A percentile compares a stretch with the other conserved stretches of the same genome.
These are phyloP conservation scores for Eudorcas thomsonii DNA, from an alignment of 2,113 vertebrate species.

Conservation along the genomic window DNA sequence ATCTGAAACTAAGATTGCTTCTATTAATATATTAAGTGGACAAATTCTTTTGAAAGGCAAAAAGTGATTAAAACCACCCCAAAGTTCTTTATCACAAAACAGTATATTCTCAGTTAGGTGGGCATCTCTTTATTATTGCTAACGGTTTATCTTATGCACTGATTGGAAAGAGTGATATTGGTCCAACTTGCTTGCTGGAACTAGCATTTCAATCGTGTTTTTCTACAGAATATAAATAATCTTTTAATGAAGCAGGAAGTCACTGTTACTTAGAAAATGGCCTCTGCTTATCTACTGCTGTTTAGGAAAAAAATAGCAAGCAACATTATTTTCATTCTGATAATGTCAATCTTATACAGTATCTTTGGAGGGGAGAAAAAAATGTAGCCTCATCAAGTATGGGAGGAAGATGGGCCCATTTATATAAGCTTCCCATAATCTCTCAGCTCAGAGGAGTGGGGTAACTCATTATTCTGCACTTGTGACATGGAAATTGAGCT, in stretches of 20 bases:
- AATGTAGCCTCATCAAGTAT: background rate
- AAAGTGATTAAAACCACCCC: constrained; percentile 11
- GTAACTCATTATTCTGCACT: background rate
- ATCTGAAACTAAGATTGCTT: background rate
- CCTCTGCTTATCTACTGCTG: background rate
- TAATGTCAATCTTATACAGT: background rate
- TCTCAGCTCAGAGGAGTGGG: background rate
- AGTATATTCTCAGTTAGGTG: background rate
- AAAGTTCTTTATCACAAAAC: background rate
- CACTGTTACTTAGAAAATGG: background rate
- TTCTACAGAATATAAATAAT: background rate
- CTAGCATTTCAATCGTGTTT: background rate
- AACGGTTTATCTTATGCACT: background rate
- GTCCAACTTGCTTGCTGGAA: background rate
- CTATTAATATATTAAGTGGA: background rate
- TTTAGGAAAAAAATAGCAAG: background rate
- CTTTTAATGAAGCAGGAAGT: constrained; percentile 15
- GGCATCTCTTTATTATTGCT: background rate
- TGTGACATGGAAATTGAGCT: rapidly evolving
- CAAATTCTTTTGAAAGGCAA: constrained; percentile 9
- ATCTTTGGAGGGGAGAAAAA: background rate
- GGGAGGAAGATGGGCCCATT: background rate
- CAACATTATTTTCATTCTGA: background rate
- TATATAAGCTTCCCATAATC: background rate
- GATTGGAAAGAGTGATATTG: background rate